A percentile compares a stretch with the other conserved stretches of the same genome.
phyloP scores from a whole-genome alignment of 2,888 invertebrate genomes.

The Gasteruption jaculator region DNA sequence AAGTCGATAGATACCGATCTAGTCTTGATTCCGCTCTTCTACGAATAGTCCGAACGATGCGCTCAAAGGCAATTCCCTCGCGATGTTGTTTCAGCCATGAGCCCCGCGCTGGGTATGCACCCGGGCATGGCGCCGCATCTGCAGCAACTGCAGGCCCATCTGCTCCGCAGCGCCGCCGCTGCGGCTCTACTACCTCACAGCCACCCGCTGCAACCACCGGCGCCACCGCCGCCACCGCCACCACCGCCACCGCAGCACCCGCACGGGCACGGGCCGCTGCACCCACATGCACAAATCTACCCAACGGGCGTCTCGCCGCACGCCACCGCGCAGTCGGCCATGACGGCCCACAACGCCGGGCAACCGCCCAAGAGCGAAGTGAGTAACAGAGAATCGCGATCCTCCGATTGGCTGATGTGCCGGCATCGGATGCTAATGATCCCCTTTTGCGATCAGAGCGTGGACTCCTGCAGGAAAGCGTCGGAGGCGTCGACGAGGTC shows the following conservation, averaged over 20 bases:
- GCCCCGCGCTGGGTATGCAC: slow-evolving; percentile 72
- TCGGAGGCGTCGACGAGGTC: slow-evolving; percentile 44
- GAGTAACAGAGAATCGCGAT: slow-evolving; percentile 13
- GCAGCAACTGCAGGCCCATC: slow-evolving; percentile 75
- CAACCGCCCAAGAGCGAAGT: slow-evolving; percentile 45
- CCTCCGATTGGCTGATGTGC: too few species aligned
- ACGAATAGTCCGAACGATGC: too few species aligned
- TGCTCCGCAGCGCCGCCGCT: slow-evolving; percentile 64
- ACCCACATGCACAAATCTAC: slow-evolving; percentile 45
- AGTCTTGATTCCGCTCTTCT: too few species aligned
- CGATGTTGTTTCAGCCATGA: slow-evolving; percentile 66
- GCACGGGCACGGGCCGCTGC: slow-evolving; percentile 37
- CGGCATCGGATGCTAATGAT: too few species aligned
- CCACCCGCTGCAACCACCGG: slow-evolving; percentile 48
- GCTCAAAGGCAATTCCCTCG: too few species aligned
- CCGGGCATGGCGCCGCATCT: slow-evolving; percentile 63
- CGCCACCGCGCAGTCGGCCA: slow-evolving; percentile 36
- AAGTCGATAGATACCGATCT: slow-evolving; percentile 24
- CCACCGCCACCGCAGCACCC: slow-evolving; percentile 36
- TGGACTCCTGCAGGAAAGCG: slow-evolving; percentile 44
- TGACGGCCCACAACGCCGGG: slow-evolving; percentile 38
- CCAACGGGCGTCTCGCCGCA: slow-evolving; percentile 44
- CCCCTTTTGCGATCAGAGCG: slow-evolving; percentile 26
- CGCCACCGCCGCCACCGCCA: slow-evolving; percentile 39
- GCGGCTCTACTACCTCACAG: slow-evolving; percentile 55